Base-by-base conservation (phyloP, 2,797 vertebrate species). In the Hypotaenidia philippensis region DNA sequence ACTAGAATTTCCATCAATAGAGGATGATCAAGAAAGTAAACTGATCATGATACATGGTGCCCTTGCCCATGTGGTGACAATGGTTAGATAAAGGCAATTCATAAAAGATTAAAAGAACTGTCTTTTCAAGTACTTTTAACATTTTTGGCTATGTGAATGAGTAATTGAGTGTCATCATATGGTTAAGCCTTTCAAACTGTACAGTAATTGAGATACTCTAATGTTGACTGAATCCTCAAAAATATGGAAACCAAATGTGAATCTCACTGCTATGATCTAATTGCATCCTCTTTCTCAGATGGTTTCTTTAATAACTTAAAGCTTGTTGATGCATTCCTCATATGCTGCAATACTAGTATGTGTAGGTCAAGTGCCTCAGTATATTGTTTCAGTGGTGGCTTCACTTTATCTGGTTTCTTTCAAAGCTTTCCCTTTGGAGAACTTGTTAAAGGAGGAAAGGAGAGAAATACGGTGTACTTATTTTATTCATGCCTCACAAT, bases 231-330 rank as follows among this genome's bases (percentile, higher is more conserved):
- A 84, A 81, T 95, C 79, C 60, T 91, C 71, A 78, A 85, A 97
- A 97, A 96, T 97, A 97, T 97, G 97, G 96, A 95, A 96, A 93
- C 97, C 96, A 97, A 97, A 97, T 97, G 96, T 96, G 94, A 92
- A 55, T n/a, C 45, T 87, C 86, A 34, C 72, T 93, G 81, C 96
- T 86, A 32, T 94, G 92, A 93, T 95, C 94, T 96, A 97, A 96
- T 95, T 94, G 89, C 95, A 94, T 97, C 91, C 80, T 96, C 72
- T 83, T 94, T 84, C 85, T 96, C 95, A 93, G 90, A 95, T 80
- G 90, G 94, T 96, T 96, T 94, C 88, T 87, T 91, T 93, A 95
- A 94, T 93, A 96, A 92, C 84, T 91, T 90, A 87, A 94, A 92
- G 38, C 72, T 94, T 95, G 82, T 57, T 84, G 89, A 64, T 74